Evolutionary conservation across 2,797 vertebrate genomes (phyloP), one percentile per base, ranked within the genome.

Genomic region (Thunnus albacares): DNA sequence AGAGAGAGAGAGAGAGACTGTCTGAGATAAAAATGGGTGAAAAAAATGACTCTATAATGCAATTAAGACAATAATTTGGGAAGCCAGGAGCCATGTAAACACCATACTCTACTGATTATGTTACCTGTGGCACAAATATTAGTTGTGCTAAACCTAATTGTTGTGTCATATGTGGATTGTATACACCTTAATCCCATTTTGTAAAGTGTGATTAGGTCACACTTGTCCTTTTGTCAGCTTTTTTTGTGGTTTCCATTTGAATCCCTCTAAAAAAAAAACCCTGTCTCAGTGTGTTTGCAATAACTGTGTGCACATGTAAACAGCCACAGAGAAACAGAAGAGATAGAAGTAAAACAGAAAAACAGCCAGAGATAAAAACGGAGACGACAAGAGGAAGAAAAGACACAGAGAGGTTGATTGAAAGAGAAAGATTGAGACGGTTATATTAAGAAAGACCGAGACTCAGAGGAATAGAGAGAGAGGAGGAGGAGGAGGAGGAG

Each of bases 351-450:
- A 65, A 73, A 79, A 61, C 22, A 78, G 33, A 71, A 38, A 71
- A 69, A 49, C 38, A 62, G 33, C 30, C 18, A 22, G 26, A 20
- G 52, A 71, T 75, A 58, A 57, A 75, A 76, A 62, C 20, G 71
- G n/a, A 84, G 67, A 73, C 24, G 61, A 77, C 43, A 66, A 58
- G 53, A 79, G 53, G 22, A 62, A 24, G n/a, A 60, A 56, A 66
- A 65, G 69, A 59, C 17, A 41, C 26, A 43, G 41, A 70, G 56
- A 75, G 66, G 75, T 24, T 83, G 80, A 86, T 73, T 82, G 73
- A 77, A 70, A 82, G 79, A 78, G 52, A 82, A 83, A 81, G 72
- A 87, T 35, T 73, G 64, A 85, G 79, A 83, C 10, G 43, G 41
- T 81, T 84, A 64, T 79, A 67, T 62, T 85, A 59, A 79, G 71